Conservation (phyloP, 2,797 vertebrate species). For the Orientallactaga sibirica region DNA sequence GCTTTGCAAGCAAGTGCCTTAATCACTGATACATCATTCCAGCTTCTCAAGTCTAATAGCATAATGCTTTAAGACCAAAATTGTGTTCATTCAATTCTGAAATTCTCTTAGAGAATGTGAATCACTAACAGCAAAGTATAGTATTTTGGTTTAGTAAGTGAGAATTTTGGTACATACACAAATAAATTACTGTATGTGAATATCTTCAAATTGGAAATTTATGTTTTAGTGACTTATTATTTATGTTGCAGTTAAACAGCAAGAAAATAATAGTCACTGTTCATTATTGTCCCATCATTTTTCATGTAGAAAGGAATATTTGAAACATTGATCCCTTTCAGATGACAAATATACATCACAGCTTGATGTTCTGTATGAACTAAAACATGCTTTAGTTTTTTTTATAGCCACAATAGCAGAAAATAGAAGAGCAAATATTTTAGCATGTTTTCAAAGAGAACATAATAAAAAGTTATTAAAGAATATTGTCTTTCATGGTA, state of each 20-base stretch:
- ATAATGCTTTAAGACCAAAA: not conserved
- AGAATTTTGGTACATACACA: not conserved
- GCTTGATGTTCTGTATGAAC: not conserved
- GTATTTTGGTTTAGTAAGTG: not conserved
- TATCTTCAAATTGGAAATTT: constrained; percentile 3
- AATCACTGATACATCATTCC: too few species aligned
- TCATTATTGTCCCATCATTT: not conserved
- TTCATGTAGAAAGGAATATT: not conserved
- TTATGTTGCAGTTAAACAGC: not conserved
- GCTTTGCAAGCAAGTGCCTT: too few species aligned
- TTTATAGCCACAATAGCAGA: not conserved
- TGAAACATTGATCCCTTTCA: not conserved
- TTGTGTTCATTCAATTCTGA: not conserved
- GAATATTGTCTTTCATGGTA: not conserved
- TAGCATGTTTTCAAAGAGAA: not conserved
- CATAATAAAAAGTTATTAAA: not conserved
- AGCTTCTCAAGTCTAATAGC: not conserved
- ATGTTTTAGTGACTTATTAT: not conserved
- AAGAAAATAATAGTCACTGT: not conserved
- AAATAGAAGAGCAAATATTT: constrained; percentile 16
- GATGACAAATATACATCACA: not conserved
- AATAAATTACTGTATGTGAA: not conserved
- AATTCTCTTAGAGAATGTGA: not conserved
- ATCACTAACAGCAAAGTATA: not conserved
- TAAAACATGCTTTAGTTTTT: not conserved